phyloP scores from a whole-genome alignment of 2,888 invertebrate genomes.

The Atrina japonica region DNA sequence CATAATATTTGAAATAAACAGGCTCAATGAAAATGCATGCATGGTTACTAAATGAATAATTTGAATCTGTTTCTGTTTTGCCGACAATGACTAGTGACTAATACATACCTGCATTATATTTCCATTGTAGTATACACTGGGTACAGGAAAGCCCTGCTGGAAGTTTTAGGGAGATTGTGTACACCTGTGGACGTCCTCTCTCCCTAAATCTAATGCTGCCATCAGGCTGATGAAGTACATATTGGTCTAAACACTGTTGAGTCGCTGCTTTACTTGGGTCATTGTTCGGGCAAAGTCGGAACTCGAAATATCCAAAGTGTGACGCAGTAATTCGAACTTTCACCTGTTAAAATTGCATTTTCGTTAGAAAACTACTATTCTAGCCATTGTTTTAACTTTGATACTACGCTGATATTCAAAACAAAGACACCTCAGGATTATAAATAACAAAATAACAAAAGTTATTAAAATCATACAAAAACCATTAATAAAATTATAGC shows the following conservation, averaged over 20 bases:
- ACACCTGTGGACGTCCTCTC: conserved; percentile 15
- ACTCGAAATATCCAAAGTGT: conserved; percentile 70
- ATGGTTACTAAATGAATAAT: too few relatives aligned
- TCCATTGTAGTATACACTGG: conserved; percentile 32
- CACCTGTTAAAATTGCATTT: conserved; percentile 1
- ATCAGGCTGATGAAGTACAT: conserved; percentile 42
- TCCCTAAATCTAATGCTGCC: conserved; percentile 22
- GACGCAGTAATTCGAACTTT: conserved; percentile 52
- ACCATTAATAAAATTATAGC: too few relatives aligned
- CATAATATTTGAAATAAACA: background rate
- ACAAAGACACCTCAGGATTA: too few relatives aligned
- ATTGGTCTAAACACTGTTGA: conserved; percentile 59
- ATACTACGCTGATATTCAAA: too few relatives aligned
- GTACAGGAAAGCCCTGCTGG: conserved; percentile 24
- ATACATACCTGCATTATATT: conserved; percentile 27
- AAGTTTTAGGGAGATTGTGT: conserved; percentile 17
- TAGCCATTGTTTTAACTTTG: too few relatives aligned
- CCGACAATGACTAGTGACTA: background rate
- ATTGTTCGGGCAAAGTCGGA: conserved; percentile 67
- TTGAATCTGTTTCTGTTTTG: too few relatives aligned
- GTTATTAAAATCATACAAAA: too few relatives aligned
- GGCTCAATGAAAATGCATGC: too few relatives aligned
- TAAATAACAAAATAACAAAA: too few relatives aligned
- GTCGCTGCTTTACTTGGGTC: conserved; percentile 49
- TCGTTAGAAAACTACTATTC: too few relatives aligned